Conservation (phyloP, 2,113 vertebrate species). For the Castor canadensis region DNA sequence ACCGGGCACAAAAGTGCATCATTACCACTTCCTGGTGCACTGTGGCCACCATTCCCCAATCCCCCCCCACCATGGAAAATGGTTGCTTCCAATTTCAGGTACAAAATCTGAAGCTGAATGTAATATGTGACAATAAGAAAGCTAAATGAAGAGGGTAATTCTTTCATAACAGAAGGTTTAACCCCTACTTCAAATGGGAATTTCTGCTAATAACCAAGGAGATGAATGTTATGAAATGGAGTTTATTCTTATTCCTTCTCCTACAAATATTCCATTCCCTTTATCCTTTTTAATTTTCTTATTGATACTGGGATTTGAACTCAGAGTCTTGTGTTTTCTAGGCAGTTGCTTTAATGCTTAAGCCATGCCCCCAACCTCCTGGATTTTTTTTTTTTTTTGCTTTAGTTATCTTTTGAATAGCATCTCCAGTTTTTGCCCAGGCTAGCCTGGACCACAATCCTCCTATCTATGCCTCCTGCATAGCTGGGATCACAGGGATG, state of each 20-base stretch:
- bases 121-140: background rate
- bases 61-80: background rate
- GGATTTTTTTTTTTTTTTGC: no score
- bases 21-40: background rate
- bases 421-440: no score
- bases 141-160: background rate
- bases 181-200: background rate
- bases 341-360: no score
- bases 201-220: background rate
- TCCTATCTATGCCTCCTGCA: no score
- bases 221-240: background rate
- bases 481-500: no score
- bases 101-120: background rate
- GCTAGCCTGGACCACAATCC: no score
- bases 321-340: no score
- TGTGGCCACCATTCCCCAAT: background rate
- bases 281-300: background rate
- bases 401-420: no score
- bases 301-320: no score
- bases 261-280: background rate
- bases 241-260: background rate
- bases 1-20: background rate
- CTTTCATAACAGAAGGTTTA: background rate
- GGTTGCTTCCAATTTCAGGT: background rate
- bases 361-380: no score